Evolutionary conservation across 2,113 vertebrate species (phyloP), one percentile per base, ranked within the genome.

Genomic region (Dipodomys stephensi): DNA sequence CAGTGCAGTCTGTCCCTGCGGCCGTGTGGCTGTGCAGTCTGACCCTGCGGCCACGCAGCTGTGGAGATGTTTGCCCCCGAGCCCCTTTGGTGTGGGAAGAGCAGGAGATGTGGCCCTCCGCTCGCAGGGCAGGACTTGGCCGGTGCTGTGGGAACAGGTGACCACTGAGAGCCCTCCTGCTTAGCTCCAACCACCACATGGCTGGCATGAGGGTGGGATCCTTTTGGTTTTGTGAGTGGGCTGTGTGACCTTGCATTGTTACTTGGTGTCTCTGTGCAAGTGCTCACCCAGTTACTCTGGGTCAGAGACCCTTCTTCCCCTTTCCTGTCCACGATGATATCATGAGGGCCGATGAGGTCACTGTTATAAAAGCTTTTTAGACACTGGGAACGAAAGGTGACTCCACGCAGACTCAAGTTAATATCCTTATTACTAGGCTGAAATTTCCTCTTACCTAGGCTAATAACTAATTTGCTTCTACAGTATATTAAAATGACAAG

Each of bases 181-280:
- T 60, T 30, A 39, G 25, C 25, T 25, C 46, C 39, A 46, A 28
- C 30, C 2, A 22, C 32, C 13, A 23, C 0, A 0, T 32, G n/a
- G 19, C 18, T 10, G 22, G 4, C 2, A 0, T 46, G 22, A 20
- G 5, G 20, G 5, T 0, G 53, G 25, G 28, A 5, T 6, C 10
- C 39, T 39, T 23, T 13, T 2, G 6, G 74, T 27, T 39, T 23
- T 22, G 65, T 32, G 44, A 44, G 53, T 18, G 53, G 20, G 32
- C 30, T 23, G 44, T 0, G 27, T 32, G 82, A 53, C 16, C 76
- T 64, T 35, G 22, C n/a, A 12, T 4, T 30, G 46, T 74, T 7
- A 3, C n/a, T 7, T 11, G 44, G 30, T 4, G 49, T 27, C 18
- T 28, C 35, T 11, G 27, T 32, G 53, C 27, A 12, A 7, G 1